Evolutionary conservation across 2,113 vertebrate species (phyloP).

Genomic region (Zosterops borbonicus): DNA sequence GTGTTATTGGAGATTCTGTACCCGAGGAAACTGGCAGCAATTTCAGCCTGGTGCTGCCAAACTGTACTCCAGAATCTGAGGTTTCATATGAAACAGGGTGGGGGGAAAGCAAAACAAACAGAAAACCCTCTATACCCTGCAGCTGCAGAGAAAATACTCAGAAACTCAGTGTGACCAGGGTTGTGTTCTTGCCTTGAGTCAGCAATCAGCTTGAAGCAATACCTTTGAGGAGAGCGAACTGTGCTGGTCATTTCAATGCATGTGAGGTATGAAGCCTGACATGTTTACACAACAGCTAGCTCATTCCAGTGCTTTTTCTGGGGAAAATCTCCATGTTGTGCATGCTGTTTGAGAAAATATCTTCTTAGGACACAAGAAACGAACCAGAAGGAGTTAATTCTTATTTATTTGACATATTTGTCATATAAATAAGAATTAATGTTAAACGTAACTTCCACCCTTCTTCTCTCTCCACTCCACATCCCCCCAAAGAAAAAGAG

Average conservation of each 20-base stretch:
- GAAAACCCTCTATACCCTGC: conserved; percentile 49
- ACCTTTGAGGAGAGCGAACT: background rate
- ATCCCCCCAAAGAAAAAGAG: fast-evolving
- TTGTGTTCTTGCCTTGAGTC: conserved; percentile 51
- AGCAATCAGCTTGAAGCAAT: conserved; percentile 60
- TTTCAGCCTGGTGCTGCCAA: conserved; percentile 20
- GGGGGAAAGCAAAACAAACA: conserved; percentile 26
- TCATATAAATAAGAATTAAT: background rate
- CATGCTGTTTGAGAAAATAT: background rate
- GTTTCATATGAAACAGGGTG: conserved; percentile 16
- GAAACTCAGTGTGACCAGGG: conserved; percentile 27
- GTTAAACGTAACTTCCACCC: background rate
- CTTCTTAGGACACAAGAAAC: background rate
- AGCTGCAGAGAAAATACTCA: conserved; percentile 44
- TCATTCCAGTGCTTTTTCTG: background rate
- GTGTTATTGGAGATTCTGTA: conserved; percentile 14
- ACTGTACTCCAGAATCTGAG: conserved; percentile 52
- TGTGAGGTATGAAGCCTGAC: conserved; percentile 1
- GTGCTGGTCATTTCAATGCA: background rate
- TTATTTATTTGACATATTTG: background rate
- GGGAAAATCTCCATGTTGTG: background rate
- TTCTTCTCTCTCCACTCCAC: background rate
- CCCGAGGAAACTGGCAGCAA: background rate
- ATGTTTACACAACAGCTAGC: background rate
- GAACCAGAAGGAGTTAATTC: background rate